A percentile compares a stretch with the other conserved stretches of the same genome.
Conservation (phyloP, 1,140 invertebrate species). For the Plodia interpunctella region DNA sequence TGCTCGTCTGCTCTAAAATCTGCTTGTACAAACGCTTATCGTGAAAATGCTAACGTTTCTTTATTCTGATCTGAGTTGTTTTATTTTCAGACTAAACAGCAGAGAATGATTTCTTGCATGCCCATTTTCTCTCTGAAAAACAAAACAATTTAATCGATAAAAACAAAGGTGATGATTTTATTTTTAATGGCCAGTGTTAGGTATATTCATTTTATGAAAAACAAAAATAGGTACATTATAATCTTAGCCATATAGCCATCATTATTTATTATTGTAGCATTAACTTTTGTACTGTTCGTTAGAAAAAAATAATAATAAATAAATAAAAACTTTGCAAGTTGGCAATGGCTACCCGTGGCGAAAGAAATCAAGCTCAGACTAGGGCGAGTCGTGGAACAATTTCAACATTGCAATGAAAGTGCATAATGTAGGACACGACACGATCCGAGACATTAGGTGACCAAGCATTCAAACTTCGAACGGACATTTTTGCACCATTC, state of each 20-base stretch:
- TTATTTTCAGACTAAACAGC: not conserved
- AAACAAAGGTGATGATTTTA: no score
- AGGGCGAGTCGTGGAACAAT: conserved; percentile 14
- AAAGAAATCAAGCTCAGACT: not conserved
- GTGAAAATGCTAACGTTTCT: not conserved
- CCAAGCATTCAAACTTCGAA: not conserved
- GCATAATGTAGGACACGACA: conserved; percentile 26
- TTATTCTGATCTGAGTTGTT: not conserved
- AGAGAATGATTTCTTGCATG: not conserved
- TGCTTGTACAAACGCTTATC: not conserved
- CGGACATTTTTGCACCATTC: not conserved
- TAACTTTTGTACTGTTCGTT: no score
- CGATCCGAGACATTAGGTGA: conserved; percentile 8
- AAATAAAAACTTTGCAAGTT: not conserved
- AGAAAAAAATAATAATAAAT: not conserved
- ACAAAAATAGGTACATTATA: no score
- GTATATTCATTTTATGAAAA: no score
- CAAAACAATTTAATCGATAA: no score
- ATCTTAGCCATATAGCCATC: no score
- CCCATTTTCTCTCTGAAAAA: no score
- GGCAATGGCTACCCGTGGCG: not conserved
- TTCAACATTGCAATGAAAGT: conserved; percentile 34
- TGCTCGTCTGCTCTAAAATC: not conserved
- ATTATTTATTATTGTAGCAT: no score
- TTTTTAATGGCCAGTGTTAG: no score